Evolutionary conservation across 2,888 invertebrate genomes (phyloP).

Genomic region (Mycalesis mineus): DNA sequence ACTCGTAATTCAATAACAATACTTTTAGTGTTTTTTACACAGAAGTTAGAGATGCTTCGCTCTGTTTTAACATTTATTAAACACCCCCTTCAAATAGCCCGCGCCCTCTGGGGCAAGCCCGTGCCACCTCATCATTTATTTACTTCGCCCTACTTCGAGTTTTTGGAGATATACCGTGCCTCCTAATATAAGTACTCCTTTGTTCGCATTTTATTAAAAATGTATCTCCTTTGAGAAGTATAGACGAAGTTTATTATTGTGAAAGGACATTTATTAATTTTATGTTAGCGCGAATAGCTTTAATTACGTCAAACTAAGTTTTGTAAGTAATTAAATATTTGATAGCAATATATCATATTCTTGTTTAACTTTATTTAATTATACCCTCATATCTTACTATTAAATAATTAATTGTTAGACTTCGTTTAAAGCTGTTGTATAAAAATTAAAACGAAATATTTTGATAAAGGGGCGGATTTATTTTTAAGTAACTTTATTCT

Average conservation of each 20-base stretch:
- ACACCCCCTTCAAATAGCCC: background rate
- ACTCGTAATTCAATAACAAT: no score
- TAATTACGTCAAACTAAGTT: background rate
- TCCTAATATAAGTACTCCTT: conserved; percentile 1
- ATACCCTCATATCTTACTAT: no score
- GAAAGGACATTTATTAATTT: background rate
- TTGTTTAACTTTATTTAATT: background rate
- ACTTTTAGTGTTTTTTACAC: no score
- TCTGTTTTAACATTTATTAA: background rate
- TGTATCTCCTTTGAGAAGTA: background rate
- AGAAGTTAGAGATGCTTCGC: background rate
- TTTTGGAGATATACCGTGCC: conserved; percentile 18
- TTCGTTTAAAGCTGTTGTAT: no score
- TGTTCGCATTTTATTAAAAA: conserved; percentile 7
- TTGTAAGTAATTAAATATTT: background rate
- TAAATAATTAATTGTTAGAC: no score
- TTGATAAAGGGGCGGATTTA: no score
- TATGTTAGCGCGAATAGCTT: background rate
- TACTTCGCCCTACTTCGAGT: conserved; percentile 29
- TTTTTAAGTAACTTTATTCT: no score
- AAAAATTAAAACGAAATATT: no score
- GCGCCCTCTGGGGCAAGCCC: conserved; percentile 27
- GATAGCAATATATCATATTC: background rate
- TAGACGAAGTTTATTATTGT: background rate
- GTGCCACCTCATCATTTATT: conserved; percentile 46